A percentile compares a stretch with the other conserved stretches of the same genome.
Conservation (phyloP, 2,113 vertebrate species). For the Lipotes vexillifer region DNA sequence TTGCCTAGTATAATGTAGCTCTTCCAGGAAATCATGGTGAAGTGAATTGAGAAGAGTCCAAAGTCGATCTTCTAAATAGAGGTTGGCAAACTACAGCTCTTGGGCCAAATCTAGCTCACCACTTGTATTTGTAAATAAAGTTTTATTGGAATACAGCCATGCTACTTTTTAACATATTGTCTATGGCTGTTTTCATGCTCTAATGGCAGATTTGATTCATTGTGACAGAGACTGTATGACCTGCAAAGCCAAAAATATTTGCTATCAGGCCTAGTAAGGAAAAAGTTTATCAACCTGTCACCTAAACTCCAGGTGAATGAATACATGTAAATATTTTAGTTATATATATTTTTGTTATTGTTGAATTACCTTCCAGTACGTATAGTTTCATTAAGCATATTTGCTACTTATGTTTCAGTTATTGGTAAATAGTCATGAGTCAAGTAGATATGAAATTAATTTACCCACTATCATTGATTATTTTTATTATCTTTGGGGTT, state of each 20-base stretch:
- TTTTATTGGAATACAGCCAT: not conserved
- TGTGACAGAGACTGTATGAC: not conserved
- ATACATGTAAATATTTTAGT: conserved; percentile 67
- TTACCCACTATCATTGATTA: conserved; percentile 70
- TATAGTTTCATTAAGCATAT: conserved; percentile 75
- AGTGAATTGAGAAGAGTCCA: conserved; percentile 49
- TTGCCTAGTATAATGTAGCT: not conserved
- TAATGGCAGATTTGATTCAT: not conserved
- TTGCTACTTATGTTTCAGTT: conserved; percentile 74
- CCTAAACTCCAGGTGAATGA: conserved; percentile 68
- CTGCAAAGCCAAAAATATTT: not conserved
- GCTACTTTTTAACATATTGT: not conserved
- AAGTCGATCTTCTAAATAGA: conserved; percentile 28
- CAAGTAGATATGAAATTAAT: conserved; percentile 74
- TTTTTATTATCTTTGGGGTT: conserved; percentile 69
- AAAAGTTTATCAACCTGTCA: not conserved
- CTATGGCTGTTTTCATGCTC: not conserved
- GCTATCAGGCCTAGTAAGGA: not conserved
- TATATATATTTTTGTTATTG: conserved; percentile 25
- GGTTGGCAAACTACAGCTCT: not conserved
- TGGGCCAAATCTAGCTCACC: not conserved
- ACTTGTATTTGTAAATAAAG: conserved; percentile 26
- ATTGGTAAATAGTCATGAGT: conserved; percentile 76
- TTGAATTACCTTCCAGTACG: conserved; percentile 76
- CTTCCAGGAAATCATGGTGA: not conserved